phyloP scores from a whole-genome alignment of 2,888 invertebrate genomes.

The Allygus modestus region DNA sequence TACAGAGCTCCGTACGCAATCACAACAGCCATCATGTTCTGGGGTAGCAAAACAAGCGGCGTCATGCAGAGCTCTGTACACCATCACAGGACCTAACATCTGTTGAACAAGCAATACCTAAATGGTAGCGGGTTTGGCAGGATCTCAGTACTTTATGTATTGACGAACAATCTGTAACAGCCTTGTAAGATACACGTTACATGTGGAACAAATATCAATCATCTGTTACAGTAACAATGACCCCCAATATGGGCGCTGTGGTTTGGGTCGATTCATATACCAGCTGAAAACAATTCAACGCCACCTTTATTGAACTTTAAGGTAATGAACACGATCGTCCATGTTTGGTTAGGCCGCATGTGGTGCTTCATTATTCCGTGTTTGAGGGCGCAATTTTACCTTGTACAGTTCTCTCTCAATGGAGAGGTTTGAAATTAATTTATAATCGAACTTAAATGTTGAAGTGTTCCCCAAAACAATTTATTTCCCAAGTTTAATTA shows the following conservation, averaged over 20 bases:
- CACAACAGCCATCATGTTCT: too few species aligned
- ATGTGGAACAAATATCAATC: background rate
- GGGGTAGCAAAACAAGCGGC: too few species aligned
- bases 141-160: too few species aligned
- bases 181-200: too few species aligned
- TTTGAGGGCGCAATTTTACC: constrained; percentile 28
- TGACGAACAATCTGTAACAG: too few species aligned
- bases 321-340: constrained; percentile 16
- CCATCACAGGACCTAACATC: too few species aligned
- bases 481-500: too few species aligned
- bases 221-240: constrained; percentile 1
- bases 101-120: too few species aligned
- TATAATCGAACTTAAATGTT: background rate
- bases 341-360: constrained; percentile 25
- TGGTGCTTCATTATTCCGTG: constrained; percentile 15
- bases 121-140: too few species aligned
- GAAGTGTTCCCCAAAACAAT: background rate
- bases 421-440: background rate
- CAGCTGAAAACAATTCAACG: constrained; percentile 17
- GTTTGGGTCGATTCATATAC: constrained; percentile 20
- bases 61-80: too few species aligned
- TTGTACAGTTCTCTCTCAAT: background rate
- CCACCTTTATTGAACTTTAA: constrained; percentile 1
- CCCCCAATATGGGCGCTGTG: background rate
- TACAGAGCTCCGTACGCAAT: too few species aligned